Conservation (phyloP, 2,113 vertebrate species). For the Ameiurus melas region DNA sequence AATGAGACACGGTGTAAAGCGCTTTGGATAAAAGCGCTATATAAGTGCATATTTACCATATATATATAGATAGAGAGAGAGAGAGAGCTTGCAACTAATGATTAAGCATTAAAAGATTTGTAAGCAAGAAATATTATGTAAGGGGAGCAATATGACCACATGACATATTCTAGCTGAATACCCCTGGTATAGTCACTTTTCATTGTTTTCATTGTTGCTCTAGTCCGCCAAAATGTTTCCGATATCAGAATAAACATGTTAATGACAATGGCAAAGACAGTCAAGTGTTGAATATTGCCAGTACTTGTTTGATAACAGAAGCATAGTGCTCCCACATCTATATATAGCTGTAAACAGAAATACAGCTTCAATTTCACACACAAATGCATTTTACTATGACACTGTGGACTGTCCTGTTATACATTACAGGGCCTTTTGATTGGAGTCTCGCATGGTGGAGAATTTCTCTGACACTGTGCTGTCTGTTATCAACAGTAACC, state of each 20-base stretch:
- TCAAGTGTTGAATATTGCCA: background rate
- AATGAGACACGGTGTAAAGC: too few species aligned
- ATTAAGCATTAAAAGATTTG: background rate
- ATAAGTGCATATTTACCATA: too few species aligned
- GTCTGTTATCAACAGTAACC: background rate
- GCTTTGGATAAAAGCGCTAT: too few species aligned
- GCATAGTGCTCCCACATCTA: background rate
- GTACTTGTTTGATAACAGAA: background rate
- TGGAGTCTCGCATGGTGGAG: conserved; percentile 4
- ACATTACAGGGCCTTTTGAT: conserved; percentile 4
- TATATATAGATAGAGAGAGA: too few species aligned
- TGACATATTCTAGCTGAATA: background rate
- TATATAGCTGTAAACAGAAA: background rate
- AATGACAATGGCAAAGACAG: background rate
- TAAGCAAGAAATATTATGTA: background rate
- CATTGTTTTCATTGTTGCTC: background rate
- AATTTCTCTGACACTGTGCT: too few species aligned
- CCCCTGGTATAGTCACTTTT: background rate
- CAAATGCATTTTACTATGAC: conserved; percentile 5
- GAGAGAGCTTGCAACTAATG: background rate
- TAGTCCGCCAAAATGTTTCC: background rate
- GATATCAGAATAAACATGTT: background rate
- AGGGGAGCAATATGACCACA: background rate
- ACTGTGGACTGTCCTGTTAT: background rate
- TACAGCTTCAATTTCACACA: conserved; percentile 14